These are phyloP conservation scores for Sphaerodactylus townsendi DNA, from an alignment of 2,113 vertebrate genomes.

Conservation along the genomic window DNA sequence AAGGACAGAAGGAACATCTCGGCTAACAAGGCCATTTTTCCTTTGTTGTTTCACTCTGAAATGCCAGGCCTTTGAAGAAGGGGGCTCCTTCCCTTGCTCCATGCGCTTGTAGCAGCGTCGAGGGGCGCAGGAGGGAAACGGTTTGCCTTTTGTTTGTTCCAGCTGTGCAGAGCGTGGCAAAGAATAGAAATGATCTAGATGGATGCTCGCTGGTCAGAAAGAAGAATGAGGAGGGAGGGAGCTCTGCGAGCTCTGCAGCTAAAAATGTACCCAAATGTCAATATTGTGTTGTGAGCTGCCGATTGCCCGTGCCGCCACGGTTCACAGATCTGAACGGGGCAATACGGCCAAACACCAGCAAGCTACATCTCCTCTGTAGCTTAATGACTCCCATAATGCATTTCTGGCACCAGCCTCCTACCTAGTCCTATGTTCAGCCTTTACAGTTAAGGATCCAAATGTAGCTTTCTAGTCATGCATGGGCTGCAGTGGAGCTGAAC, in stretches of 20 bases:
- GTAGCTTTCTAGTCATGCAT: too few relatives aligned
- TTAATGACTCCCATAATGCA: neutral
- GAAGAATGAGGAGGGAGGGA: neutral
- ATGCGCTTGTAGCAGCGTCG: conserved; percentile 28
- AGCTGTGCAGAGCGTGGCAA: conserved; percentile 36
- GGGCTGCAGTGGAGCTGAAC: too few relatives aligned
- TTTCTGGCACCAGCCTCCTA: too few relatives aligned
- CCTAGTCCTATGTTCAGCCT: too few relatives aligned
- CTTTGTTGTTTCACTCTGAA: conserved; percentile 48
- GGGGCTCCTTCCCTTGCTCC: conserved; percentile 47
- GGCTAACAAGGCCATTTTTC: conserved; percentile 66
- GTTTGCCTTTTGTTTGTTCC: conserved; percentile 4
- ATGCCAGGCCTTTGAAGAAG: conserved; percentile 39
- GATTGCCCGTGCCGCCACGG: neutral
- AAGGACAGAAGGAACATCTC: conserved; percentile 49
- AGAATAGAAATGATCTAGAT: neutral
- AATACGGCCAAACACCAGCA: too few relatives aligned
- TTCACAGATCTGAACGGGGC: neutral
- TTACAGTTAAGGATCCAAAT: too few relatives aligned
- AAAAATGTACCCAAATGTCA: neutral
- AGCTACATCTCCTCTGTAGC: too few relatives aligned
- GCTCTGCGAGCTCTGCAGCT: neutral
- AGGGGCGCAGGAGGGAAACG: conserved; percentile 6
- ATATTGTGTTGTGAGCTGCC: neutral
- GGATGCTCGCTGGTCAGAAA: neutral